Percentiles rank a stretch among this genome's conserved stretches.
These are phyloP conservation scores for Acipenser transmontanus DNA, from an alignment of 2,797 vertebrate genomes.

Conservation along the genomic window DNA sequence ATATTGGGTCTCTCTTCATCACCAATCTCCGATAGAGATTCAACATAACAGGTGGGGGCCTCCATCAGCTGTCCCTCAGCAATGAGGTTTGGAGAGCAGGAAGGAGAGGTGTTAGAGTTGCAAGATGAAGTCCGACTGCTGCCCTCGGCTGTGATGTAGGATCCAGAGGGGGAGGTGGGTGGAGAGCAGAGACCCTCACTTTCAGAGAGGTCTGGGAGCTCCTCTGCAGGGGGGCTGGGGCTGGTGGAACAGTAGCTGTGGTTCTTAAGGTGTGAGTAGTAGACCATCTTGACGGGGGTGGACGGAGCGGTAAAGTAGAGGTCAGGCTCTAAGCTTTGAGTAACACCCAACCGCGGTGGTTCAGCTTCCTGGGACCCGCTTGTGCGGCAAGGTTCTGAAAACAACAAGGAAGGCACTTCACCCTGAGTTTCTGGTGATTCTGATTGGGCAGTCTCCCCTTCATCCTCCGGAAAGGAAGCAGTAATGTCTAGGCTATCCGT, in stretches of 20 bases:
- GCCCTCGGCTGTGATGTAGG: slow-evolving; percentile 89
- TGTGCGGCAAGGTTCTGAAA: slow-evolving; percentile 58
- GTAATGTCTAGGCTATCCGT: slow-evolving; percentile 28
- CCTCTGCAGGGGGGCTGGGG: slow-evolving; percentile 60
- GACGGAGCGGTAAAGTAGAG: slow-evolving; percentile 88
- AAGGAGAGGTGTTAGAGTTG: slow-evolving; percentile 73
- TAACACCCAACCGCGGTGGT: slow-evolving; percentile 53
- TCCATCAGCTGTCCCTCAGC: slow-evolving; percentile 70
- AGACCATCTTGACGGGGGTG: slow-evolving; percentile 72
- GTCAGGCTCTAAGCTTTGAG: slow-evolving; percentile 67
- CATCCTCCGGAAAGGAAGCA: slow-evolving; percentile 25
- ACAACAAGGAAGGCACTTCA: slow-evolving; percentile 82
- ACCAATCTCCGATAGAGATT: slow-evolving; percentile 64
- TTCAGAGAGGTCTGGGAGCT: slow-evolving; percentile 48
- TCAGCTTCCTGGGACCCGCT: slow-evolving; percentile 37
- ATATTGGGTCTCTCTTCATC: slow-evolving; percentile 56
- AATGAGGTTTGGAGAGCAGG: slow-evolving; percentile 79
- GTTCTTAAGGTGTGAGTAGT: slow-evolving; percentile 55
- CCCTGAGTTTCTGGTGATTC: slow-evolving; percentile 60
- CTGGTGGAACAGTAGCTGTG: slow-evolving; percentile 53
- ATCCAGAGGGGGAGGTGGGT: slow-evolving; percentile 86
- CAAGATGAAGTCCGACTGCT: slow-evolving; percentile 86
- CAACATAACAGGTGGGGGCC: slow-evolving; percentile 60
- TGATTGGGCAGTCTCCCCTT: slow-evolving; percentile 34
- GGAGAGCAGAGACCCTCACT: slow-evolving; percentile 67